These are phyloP conservation scores for Drosophila kepulauana DNA, from an alignment of 1,140 invertebrate species.

Conservation along the genomic window DNA sequence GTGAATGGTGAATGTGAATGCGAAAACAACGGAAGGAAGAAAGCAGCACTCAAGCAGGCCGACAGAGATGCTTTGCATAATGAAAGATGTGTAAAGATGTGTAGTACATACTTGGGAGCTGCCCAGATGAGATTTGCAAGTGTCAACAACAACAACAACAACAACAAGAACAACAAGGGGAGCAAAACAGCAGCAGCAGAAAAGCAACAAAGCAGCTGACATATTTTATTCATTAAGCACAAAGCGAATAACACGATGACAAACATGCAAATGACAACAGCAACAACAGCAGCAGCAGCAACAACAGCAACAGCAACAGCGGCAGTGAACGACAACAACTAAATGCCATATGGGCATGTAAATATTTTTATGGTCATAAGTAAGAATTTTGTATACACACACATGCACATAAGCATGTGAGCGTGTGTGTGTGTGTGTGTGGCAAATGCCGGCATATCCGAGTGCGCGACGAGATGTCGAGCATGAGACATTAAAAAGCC, in stretches of 20 bases:
- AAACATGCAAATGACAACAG: conserved; percentile 79
- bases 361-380: conserved; percentile 83
- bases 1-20: conserved; percentile 1
- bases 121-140: conserved; percentile 52
- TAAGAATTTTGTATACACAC: conserved; percentile 71
- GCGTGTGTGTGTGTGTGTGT: conserved; percentile 4
- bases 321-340: conserved; percentile 39
- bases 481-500: conserved; percentile 75
- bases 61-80: conserved; percentile 53
- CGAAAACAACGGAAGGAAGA: conserved; percentile 3
- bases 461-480: conserved; percentile 42
- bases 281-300: conserved; percentile 51
- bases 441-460: conserved; percentile 51
- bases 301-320: conserved; percentile 52
- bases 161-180: neutral
- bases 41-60: neutral
- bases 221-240: conserved; percentile 82
- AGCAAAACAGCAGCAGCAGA: conserved; percentile 2
- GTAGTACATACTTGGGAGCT: conserved; percentile 52
- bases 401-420: conserved; percentile 1
- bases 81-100: conserved; percentile 57
- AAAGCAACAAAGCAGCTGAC: conserved; percentile 66
- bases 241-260: conserved; percentile 68
- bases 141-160: conserved; percentile 63
- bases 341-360: conserved; percentile 69